Evolutionary conservation across 2,113 vertebrate species (phyloP).

Genomic region (Channa maculata): DNA sequence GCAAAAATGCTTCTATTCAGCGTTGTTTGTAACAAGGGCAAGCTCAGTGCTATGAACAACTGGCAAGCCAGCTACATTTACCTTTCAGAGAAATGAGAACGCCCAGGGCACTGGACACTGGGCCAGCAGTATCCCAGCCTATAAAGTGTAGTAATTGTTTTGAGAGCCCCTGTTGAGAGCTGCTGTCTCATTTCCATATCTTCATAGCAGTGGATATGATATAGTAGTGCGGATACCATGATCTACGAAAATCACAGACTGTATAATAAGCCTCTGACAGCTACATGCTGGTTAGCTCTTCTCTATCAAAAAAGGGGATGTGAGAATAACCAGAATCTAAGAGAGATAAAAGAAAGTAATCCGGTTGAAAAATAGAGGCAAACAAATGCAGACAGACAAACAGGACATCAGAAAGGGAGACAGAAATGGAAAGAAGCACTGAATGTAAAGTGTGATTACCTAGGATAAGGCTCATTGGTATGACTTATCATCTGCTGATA

Average conservation of each 20-base stretch:
- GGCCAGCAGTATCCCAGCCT: slow-evolving; percentile 47
- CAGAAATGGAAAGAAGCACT: slow-evolving; percentile 27
- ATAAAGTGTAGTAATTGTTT: slow-evolving; percentile 66
- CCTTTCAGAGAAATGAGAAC: slow-evolving; percentile 65
- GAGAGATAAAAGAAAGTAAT: slow-evolving; percentile 20
- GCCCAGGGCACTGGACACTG: slow-evolving; percentile 45
- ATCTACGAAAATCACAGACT: slow-evolving; percentile 44
- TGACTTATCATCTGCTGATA: slow-evolving; percentile 69
- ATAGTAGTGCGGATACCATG: slow-evolving; percentile 35
- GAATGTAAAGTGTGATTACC: slow-evolving; percentile 45
- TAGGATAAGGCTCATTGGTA: slow-evolving; percentile 66
- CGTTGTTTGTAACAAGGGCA: slow-evolving; percentile 63
- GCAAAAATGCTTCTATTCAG: slow-evolving; percentile 54
- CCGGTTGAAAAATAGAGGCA: slow-evolving; percentile 25
- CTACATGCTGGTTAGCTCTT: slow-evolving; percentile 51
- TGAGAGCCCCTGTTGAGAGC: slow-evolving; percentile 61
- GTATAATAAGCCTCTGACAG: slow-evolving; percentile 38
- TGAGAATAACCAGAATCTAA: slow-evolving; percentile 39
- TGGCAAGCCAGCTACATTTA: slow-evolving; percentile 71
- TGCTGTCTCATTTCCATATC: slow-evolving; percentile 61
- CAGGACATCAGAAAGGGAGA: slow-evolving; percentile 12
- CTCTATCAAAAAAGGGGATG: slow-evolving; percentile 22
- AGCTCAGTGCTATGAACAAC: slow-evolving; percentile 44
- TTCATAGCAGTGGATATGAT: slow-evolving; percentile 36
- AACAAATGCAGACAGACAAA: slow-evolving; percentile 30